A percentile compares a stretch with the other conserved stretches of the same genome.
These are phyloP conservation scores for Ptiloglossa arizonensis DNA, from an alignment of 1,140 invertebrate genomes.

Conservation along the genomic window DNA sequence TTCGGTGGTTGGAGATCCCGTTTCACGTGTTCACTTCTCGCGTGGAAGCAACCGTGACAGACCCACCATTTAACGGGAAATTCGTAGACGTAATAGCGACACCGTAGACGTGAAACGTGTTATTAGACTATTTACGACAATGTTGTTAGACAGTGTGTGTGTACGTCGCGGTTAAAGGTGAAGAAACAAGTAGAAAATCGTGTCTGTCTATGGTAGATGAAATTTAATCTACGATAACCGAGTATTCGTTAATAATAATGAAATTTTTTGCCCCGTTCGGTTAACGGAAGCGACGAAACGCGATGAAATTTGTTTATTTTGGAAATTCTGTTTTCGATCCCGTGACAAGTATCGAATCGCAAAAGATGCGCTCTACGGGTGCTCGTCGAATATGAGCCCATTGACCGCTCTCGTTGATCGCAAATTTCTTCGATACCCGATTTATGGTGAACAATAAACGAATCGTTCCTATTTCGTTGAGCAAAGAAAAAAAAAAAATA, in stretches of 20 bases:
- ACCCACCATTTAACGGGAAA: no score
- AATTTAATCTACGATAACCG: background rate
- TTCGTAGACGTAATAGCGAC: background rate
- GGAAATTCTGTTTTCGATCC: no score
- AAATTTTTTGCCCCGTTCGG: no score
- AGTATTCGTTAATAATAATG: no score
- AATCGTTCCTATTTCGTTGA: no score
- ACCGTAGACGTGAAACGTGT: conserved; percentile 9
- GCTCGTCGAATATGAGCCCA: conserved; percentile 73
- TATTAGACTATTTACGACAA: background rate
- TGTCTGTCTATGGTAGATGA: conserved; percentile 12
- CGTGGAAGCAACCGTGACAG: no score
- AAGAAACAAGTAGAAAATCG: conserved; percentile 19
- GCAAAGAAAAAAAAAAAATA: no score
- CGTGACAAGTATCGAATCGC: conserved; percentile 28
- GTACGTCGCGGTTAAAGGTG: no score
- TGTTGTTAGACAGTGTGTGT: background rate
- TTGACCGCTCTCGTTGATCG: conserved; percentile 70
- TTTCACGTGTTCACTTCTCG: no score
- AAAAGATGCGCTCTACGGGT: conserved; percentile 62
- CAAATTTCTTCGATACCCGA: conserved; percentile 51
- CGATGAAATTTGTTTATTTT: no score
- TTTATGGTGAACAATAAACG: background rate
- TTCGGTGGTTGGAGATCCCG: no score
- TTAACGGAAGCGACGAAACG: background rate